These are phyloP conservation scores for Micromesistius poutassou DNA, from an alignment of 2,797 vertebrate genomes.

Conservation along the genomic window DNA sequence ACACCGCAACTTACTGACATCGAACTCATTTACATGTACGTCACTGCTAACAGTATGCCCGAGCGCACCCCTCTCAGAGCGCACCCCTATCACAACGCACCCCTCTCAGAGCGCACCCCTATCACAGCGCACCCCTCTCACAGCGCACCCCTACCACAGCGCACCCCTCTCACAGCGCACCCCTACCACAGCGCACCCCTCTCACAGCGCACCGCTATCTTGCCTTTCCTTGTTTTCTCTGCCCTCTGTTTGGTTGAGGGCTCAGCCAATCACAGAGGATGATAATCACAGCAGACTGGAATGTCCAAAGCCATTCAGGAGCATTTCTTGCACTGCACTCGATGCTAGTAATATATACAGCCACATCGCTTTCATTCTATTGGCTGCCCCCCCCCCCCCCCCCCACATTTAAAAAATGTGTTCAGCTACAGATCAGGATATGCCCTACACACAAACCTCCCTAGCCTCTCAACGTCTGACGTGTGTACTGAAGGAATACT, in stretches of 20 bases:
- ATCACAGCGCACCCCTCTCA: not conserved
- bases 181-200: not conserved
- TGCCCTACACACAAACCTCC: not conserved
- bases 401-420: no score
- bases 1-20: slow-evolving; percentile 1
- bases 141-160: not conserved
- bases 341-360: slow-evolving; percentile 19
- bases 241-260: not conserved
- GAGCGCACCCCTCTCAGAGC: not conserved
- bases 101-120: not conserved
- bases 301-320: slow-evolving; percentile 16
- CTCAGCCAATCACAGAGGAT: slow-evolving; percentile 1
- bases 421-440: no score
- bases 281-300: slow-evolving; percentile 28
- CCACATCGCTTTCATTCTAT: no score
- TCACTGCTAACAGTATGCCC: slow-evolving; percentile 37
- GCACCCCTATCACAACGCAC: not conserved
- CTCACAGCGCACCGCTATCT: not conserved
- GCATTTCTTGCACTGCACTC: slow-evolving; percentile 24
- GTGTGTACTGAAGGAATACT: not conserved
- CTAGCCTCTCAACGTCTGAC: no score
- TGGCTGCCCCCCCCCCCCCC: no score
- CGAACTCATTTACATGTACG: slow-evolving; percentile 57
- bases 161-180: not conserved
- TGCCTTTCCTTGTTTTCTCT: not conserved